A percentile compares a stretch with the other conserved stretches of the same genome.
These are phyloP conservation scores for Mormyrus lacerda DNA, from an alignment of 2,113 vertebrate genomes.

Conservation along the genomic window DNA sequence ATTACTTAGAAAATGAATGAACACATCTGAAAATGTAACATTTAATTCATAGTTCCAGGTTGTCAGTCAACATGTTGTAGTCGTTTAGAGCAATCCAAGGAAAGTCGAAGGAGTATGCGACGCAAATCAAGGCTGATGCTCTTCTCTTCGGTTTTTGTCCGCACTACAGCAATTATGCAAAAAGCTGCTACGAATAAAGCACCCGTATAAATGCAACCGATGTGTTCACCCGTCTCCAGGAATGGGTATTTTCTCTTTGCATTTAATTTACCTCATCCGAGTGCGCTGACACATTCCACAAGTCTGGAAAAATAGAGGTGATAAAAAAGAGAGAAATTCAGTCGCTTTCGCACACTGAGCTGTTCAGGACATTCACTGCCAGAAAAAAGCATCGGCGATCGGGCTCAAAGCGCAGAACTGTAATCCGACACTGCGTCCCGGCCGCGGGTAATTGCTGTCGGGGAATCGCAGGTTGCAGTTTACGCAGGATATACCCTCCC, in stretches of 20 bases:
- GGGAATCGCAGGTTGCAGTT: slow-evolving; percentile 36
- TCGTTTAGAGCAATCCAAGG: slow-evolving; percentile 37
- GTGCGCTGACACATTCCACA: slow-evolving; percentile 10
- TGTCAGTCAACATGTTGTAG: slow-evolving; percentile 11
- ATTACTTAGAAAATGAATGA: not conserved
- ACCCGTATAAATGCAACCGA: not conserved
- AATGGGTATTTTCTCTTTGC: not conserved
- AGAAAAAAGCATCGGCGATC: not conserved
- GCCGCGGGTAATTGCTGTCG: slow-evolving; percentile 35
- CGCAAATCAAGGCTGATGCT: slow-evolving; percentile 39
- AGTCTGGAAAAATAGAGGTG: not conserved
- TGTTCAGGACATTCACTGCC: not conserved
- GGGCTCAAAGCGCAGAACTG: slow-evolving; percentile 36
- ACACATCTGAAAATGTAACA: not conserved
- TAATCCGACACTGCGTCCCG: slow-evolving; percentile 40
- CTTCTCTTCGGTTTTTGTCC: slow-evolving; percentile 5
- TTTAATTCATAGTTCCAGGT: not conserved
- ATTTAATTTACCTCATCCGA: not conserved
- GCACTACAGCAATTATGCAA: slow-evolving; percentile 7
- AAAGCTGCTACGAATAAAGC: not conserved
- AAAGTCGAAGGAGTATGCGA: slow-evolving; percentile 26
- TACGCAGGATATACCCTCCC: slow-evolving; percentile 16
- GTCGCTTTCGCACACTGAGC: not conserved
- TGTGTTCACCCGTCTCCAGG: not conserved
- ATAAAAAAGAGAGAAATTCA: not conserved